These are phyloP conservation scores for Herminia tarsipennalis DNA, from an alignment of 2,888 invertebrate genomes.

Conservation along the genomic window DNA sequence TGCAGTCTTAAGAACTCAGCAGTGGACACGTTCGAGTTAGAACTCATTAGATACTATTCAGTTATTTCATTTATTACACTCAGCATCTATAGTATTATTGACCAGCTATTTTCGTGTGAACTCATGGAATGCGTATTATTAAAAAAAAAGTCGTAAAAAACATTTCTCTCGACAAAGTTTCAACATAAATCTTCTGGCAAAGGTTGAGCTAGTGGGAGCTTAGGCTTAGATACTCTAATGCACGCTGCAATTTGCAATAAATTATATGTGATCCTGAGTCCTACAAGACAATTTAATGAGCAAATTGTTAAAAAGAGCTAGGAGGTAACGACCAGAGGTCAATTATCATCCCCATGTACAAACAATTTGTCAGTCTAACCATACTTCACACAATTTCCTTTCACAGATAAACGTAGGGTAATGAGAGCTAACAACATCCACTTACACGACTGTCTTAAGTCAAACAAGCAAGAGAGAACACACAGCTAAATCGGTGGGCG, in stretches of 20 bases:
- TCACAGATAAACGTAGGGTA: conserved; percentile 45
- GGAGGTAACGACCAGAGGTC: conserved; percentile 26
- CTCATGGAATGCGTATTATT: no score
- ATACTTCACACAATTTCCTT: conserved; percentile 48
- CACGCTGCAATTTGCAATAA: conserved; percentile 15
- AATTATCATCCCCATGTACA: conserved; percentile 48
- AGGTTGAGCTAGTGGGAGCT: no score
- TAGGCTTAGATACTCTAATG: not conserved
- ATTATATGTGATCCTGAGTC: conserved; percentile 10
- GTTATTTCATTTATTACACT: no score
- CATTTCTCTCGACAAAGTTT: no score
- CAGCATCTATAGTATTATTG: no score
- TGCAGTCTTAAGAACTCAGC: no score
- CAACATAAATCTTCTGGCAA: no score
- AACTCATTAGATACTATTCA: no score
- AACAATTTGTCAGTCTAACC: conserved; percentile 57
- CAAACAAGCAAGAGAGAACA: conserved; percentile 49
- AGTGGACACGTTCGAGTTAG: no score
- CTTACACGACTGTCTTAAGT: conserved; percentile 57
- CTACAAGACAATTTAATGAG: conserved; percentile 35
- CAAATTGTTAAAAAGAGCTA: conserved; percentile 26
- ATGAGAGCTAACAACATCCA: conserved; percentile 50
- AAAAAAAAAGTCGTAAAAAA: no score
- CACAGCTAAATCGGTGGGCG: conserved; percentile 45
- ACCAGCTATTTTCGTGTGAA: no score